phyloP scores from a whole-genome alignment of 2,113 vertebrate species.

The Ageneiosus marmoratus region DNA sequence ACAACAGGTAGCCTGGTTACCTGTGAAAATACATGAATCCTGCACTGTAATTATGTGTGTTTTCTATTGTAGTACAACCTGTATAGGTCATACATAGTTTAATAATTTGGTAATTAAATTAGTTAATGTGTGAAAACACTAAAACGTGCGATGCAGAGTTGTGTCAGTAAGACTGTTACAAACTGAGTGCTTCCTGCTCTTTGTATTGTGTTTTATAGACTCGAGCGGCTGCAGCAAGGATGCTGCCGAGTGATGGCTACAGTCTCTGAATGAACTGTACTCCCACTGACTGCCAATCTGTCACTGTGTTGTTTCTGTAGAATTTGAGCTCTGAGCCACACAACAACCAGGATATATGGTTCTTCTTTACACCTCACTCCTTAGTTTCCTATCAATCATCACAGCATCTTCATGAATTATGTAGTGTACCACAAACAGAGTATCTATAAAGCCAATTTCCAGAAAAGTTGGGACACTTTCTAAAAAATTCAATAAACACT shows the following conservation, averaged over 20 bases:
- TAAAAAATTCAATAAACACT: no score
- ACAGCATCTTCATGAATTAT: slow-evolving; percentile 30
- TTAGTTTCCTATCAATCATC: slow-evolving; percentile 51
- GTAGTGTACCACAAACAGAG: background rate
- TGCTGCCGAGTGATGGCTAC: slow-evolving; percentile 66
- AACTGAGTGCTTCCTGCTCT: slow-evolving; percentile 1
- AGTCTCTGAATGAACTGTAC: slow-evolving; percentile 70
- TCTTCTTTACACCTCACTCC: slow-evolving; percentile 50
- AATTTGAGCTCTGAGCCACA: slow-evolving; percentile 38
- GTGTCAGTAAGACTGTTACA: background rate
- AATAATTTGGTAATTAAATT: background rate
- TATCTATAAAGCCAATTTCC: no score
- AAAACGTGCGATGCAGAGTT: background rate
- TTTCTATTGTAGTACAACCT: background rate
- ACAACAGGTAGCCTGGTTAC: no score
- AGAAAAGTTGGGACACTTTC: no score
- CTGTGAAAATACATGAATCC: no score
- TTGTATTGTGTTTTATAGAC: slow-evolving; percentile 66
- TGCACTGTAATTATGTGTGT: background rate
- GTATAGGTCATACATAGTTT: background rate
- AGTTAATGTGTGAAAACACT: background rate
- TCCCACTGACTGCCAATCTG: slow-evolving; percentile 64
- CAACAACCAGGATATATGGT: slow-evolving; percentile 50
- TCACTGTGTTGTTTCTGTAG: slow-evolving; percentile 69
- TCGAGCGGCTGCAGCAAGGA: slow-evolving; percentile 64